Base-by-base conservation (phyloP, 2,888 invertebrate species). In the Melinopterus prodromus region DNA sequence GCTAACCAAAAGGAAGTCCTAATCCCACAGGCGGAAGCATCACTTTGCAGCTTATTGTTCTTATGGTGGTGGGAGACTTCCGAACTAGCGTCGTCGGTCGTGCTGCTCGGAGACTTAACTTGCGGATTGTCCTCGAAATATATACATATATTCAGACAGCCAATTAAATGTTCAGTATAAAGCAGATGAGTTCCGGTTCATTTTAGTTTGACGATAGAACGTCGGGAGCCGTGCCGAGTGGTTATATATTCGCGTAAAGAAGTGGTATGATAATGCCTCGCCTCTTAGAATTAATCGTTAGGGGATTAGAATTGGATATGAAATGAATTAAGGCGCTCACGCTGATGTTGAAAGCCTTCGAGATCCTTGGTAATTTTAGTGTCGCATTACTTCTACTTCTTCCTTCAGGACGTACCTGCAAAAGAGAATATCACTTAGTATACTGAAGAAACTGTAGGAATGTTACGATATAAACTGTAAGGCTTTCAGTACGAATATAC, bases 241-340 rank as follows among this genome's bases (percentile, higher is more conserved):
- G 53, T 53, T 53, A 53, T 53, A 53, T 53, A 53, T 53, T 53
- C 53, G 5, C 9, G 53, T 53, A 53, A 53, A 53, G 53, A 53
- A 53, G 53, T 53, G 53, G 53, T 9, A 53, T 53, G 53, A 53
- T 53, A 53, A 53, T 53, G 12, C 53, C 53, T 53, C 53, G 53
- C 7, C 53, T 9, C 9, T 53, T 53, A 53, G 53, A 53, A 53
- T 53, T 53, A 53, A 53, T 53, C 53, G 7, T 53, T 53, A 53
- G 53, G 53, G 53, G 53, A 53, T 53, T 53, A 53, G 53, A 53
- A 53, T 53, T 53, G 53, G 53, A 53, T 53, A 53, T 53, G 53
- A 7, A 53, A 9, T 53, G 53, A 53, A 53, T 53, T 53, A 53
- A 53, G 53, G 9, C 12, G 12, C 53, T 53, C 53, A 53, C 53